These are phyloP conservation scores for Pelochelys cantorii DNA, from an alignment of 2,797 vertebrate genomes.

Conservation along the genomic window DNA sequence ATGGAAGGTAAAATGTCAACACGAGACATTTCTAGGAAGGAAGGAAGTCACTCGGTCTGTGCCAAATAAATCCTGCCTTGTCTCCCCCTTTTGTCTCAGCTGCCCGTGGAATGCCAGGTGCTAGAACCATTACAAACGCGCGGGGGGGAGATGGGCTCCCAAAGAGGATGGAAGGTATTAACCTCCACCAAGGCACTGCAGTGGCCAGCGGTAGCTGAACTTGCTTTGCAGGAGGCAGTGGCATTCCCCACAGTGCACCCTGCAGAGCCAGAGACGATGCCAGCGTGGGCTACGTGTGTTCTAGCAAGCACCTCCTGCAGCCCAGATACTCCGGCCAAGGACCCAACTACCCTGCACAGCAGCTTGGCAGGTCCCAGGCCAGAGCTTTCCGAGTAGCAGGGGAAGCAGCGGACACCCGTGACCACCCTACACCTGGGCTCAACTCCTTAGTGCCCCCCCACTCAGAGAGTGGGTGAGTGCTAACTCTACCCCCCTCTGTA, in stretches of 20 bases:
- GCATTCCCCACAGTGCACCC: neutral
- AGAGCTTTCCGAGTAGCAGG: too few species aligned
- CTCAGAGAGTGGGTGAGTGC: neutral
- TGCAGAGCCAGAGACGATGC: neutral
- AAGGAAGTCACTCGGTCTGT: neutral
- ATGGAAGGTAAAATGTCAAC: neutral
- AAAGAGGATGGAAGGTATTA: neutral
- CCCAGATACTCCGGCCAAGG: neutral
- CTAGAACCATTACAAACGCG: neutral
- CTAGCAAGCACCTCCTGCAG: neutral
- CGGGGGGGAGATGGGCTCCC: rapidly evolving
- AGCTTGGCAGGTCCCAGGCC: neutral
- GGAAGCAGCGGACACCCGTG: too few species aligned
- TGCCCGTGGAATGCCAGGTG: too few species aligned
- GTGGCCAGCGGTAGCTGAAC: rapidly evolving
- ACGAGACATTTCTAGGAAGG: too few species aligned
- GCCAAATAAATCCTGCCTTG: slow-evolving; percentile 46
- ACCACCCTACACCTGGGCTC: neutral
- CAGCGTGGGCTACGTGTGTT: neutral
- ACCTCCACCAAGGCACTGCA: neutral
- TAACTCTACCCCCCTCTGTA: neutral
- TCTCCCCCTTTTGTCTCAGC: neutral
- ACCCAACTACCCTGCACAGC: neutral
- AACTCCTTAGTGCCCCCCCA: neutral
- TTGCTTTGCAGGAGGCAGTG: rapidly evolving